Evolutionary conservation across 1,140 invertebrate species (phyloP).

Genomic region (Polypedilum vanderplanki): DNA sequence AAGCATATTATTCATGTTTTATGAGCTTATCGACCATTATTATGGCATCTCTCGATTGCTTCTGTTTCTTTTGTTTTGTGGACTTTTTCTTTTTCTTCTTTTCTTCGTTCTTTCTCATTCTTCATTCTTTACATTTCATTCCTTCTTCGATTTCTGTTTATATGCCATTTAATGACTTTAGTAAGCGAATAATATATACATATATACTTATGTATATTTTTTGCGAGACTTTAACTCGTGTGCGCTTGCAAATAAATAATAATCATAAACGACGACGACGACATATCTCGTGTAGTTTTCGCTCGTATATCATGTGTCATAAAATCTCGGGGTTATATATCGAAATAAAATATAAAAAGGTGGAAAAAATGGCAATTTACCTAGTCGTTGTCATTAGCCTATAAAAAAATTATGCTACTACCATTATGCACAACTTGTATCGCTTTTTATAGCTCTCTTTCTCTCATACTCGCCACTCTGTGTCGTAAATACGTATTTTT

Average conservation of each 20-base stretch:
- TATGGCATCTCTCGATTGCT: constrained; percentile 28
- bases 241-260: constrained; percentile 13
- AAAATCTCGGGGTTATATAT: constrained; percentile 2
- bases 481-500: neutral
- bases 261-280: constrained; percentile 9
- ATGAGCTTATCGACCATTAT: constrained; percentile 29
- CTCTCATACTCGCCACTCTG: neutral
- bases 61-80: constrained; percentile 13
- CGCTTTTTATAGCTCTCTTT: constrained; percentile 12
- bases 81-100: neutral
- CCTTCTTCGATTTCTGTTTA: constrained; percentile 21
- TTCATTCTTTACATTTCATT: constrained; percentile 19
- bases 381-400: constrained; percentile 24
- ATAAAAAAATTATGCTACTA: constrained; percentile 7
- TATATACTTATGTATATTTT: neutral
- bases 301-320: constrained; percentile 21
- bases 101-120: neutral
- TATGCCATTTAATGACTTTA: constrained; percentile 20
- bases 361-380: constrained; percentile 27
- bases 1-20: constrained; percentile 28
- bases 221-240: neutral
- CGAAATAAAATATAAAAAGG: neutral
- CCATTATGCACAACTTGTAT: constrained; percentile 27
- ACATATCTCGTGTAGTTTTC: neutral
- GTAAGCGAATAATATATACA: neutral